Evolutionary conservation across 2,113 vertebrate genomes (phyloP).

Genomic region (Vidua chalybeata): DNA sequence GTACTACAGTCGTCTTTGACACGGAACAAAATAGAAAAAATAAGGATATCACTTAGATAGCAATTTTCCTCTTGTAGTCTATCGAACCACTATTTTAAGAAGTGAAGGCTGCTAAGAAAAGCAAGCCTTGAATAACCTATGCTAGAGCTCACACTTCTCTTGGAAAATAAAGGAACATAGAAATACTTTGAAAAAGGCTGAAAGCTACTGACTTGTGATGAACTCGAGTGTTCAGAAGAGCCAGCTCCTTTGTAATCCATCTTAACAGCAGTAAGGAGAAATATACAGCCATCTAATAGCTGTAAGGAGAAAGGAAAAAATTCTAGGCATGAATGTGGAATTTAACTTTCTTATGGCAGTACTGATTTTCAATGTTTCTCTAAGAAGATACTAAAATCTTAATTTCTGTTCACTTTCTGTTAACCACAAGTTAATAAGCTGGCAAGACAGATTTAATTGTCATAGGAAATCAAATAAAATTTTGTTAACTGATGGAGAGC

Average conservation of each 20-base stretch:
- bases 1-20: neutral
- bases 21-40: neutral
- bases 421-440: neutral
- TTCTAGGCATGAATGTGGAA: neutral
- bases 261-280: neutral
- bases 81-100: neutral
- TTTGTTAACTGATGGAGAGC: neutral
- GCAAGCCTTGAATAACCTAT: neutral
- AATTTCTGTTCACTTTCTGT: neutral
- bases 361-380: neutral
- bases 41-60: neutral
- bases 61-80: neutral
- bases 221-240: neutral
- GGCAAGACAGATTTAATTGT: neutral
- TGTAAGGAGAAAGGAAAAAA: neutral
- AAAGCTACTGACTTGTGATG: neutral
- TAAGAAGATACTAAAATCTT: neutral
- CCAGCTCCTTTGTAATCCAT: neutral
- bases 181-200: neutral
- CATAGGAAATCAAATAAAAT: neutral
- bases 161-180: neutral
- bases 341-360: neutral
- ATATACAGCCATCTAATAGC: neutral
- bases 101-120: neutral
- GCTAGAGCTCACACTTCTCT: neutral